phyloP scores from a whole-genome alignment of 2,888 invertebrate species.

The Calameuta pallipes region DNA sequence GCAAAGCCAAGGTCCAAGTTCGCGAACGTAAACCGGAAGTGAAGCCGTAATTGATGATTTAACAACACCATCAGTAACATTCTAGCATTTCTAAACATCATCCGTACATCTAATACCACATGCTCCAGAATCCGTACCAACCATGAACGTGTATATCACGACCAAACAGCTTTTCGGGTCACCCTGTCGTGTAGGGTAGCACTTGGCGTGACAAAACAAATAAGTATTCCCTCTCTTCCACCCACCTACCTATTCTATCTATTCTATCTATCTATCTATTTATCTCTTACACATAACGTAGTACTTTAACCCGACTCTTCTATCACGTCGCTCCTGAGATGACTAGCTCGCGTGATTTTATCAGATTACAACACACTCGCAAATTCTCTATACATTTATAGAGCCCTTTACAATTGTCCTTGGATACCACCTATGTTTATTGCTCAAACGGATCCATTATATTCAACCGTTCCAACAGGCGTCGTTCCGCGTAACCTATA shows the following conservation, averaged over 20 bases:
- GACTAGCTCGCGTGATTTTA: slow-evolving; percentile 1
- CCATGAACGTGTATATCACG: neutral
- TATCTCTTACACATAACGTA: neutral
- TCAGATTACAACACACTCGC: neutral
- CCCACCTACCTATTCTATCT: neutral
- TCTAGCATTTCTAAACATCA: neutral
- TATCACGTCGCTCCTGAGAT: neutral
- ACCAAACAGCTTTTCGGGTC: slow-evolving; percentile 21
- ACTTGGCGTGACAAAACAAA: slow-evolving; percentile 36
- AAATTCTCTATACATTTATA: neutral
- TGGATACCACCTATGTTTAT: neutral
- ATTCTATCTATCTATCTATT: neutral
- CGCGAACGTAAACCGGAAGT: neutral
- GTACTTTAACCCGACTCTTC: neutral
- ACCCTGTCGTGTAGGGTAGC: slow-evolving; percentile 25
- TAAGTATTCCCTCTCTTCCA: slow-evolving; percentile 6
- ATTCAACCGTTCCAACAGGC: neutral
- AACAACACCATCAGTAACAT: neutral
- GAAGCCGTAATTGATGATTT: neutral
- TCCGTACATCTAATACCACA: neutral
- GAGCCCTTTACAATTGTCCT: neutral
- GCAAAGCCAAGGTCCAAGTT: slow-evolving; percentile 19
- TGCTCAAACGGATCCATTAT: neutral
- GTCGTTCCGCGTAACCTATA: neutral
- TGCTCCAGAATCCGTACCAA: neutral